Conservation (phyloP, 1,140 invertebrate species). For the Hestina assimilis region DNA sequence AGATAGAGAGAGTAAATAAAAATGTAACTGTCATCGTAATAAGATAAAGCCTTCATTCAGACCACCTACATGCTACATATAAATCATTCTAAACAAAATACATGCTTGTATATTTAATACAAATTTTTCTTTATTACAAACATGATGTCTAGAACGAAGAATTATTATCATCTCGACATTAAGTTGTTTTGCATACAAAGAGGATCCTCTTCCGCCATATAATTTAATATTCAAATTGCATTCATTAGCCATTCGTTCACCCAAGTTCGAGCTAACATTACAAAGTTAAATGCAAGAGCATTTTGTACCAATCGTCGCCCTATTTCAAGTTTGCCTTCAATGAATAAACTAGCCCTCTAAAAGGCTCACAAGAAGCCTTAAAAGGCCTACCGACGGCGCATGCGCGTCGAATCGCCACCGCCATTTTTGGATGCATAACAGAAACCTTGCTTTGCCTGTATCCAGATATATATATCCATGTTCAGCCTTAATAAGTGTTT, state of each 20-base stretch:
- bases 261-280: slow-evolving; percentile 19
- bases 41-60: no score
- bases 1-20: no score
- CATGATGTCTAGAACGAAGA: slow-evolving; percentile 3
- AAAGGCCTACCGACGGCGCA: slow-evolving; percentile 53
- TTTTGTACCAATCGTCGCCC: slow-evolving; percentile 25
- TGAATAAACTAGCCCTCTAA: slow-evolving; percentile 50
- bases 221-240: slow-evolving; percentile 24
- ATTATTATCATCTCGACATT: slow-evolving; percentile 13
- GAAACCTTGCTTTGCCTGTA: slow-evolving; percentile 46
- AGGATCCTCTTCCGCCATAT: slow-evolving; percentile 16
- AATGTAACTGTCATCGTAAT: no score
- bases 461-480: slow-evolving; percentile 30
- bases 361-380: slow-evolving; percentile 60
- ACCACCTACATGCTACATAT: neutral
- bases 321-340: slow-evolving; percentile 49
- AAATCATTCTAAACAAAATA: neutral
- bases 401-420: slow-evolving; percentile 39
- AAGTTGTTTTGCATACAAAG: slow-evolving; percentile 25
- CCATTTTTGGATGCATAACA: slow-evolving; percentile 58
- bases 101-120: neutral
- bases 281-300: slow-evolving; percentile 31
- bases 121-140: neutral
- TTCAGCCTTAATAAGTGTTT: slow-evolving; percentile 36
- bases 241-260: slow-evolving; percentile 24